Evolutionary conservation across 2,113 vertebrate species (phyloP), one percentile per base, ranked within the genome.

Genomic region (Podarcis cretensis): DNA sequence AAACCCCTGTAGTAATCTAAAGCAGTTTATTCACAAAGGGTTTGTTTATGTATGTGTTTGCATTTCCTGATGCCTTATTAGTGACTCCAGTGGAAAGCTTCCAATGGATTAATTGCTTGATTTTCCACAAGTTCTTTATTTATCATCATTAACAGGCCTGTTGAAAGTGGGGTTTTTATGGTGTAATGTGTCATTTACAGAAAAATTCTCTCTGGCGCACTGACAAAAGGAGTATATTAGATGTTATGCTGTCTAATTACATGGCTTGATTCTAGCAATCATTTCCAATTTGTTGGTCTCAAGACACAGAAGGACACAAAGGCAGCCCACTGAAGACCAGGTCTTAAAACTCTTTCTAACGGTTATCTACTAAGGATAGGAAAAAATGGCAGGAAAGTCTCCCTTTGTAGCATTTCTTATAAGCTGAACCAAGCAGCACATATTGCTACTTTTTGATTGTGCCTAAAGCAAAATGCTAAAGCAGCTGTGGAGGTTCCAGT

Each of bases 31-130:
- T 94, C 79, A 86, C 81, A 92, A 54, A 90, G 81, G 87, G 87
- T 91, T 93, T 95, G 91, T 92, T 95, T 93, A 92, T 87, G 16
- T 84, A 84, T 83, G 27, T 81, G 91, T 94, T 95, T 96, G 86
- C 82, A 91, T 93, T 95, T 92, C 83, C 16, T 40, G 9, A 88
- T 93, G 82, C 27, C 85, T 93, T 94, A 92, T 93, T 93, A 94
- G 68, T 90, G 87, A 92, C 93, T 96, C 95, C 84, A 94, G 7
- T 91, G 84, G 54, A 93, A 92, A 90, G 25, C 25, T 95, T 96
- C 88, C 89, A 90, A 85, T 94, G 79, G 48, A 96, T 95, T 96
- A 96, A 96, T 95, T 96, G 88, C 91, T 92, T 94, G 73, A 43
- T 84, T 95, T 95, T 95, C 80, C 37, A 92, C 35, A 93, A 91